Conservation (phyloP, 2,888 invertebrate genomes). For the Fissipunctia ypsillon region DNA sequence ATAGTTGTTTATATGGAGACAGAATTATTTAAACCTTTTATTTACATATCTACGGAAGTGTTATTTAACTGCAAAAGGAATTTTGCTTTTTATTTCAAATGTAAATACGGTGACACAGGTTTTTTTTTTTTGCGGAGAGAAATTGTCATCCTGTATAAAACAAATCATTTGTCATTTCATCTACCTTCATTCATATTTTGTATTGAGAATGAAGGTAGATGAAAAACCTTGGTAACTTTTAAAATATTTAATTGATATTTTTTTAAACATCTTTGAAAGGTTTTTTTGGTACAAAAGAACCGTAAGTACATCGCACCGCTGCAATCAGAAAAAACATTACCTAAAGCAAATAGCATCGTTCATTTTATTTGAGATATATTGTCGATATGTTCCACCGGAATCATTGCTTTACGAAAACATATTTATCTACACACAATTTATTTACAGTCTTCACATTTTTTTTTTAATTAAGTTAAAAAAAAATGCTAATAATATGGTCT, state of each 20-base stretch:
- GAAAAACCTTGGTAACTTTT: too few relatives aligned
- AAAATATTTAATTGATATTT: too few relatives aligned
- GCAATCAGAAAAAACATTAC: constrained; percentile 24
- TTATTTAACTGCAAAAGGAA: constrained; percentile 27
- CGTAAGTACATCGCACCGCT: constrained; percentile 2
- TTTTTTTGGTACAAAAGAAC: not conserved
- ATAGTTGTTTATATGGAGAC: constrained; percentile 23
- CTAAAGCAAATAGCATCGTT: constrained; percentile 53
- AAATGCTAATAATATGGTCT: constrained; percentile 73
- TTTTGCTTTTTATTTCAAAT: constrained; percentile 44
- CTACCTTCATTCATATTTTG: not conserved
- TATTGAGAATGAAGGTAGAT: too few relatives aligned
- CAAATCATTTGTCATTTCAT: not conserved
- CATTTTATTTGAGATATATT: constrained; percentile 77
- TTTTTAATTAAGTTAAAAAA: constrained; percentile 70
- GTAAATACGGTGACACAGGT: constrained; percentile 14
- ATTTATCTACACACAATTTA: constrained; percentile 80
- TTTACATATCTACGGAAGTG: constrained; percentile 68
- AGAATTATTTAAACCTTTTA: constrained; percentile 51
- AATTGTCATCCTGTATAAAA: not conserved
- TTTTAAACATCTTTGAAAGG: too few relatives aligned
- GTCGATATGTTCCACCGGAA: constrained; percentile 88
- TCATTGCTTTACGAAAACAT: constrained; percentile 78
- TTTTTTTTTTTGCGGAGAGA: not conserved
- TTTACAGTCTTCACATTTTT: constrained; percentile 87